Evolutionary conservation across 2,888 invertebrate species (phyloP).

Genomic region (Drosophila nr. fundita): DNA sequence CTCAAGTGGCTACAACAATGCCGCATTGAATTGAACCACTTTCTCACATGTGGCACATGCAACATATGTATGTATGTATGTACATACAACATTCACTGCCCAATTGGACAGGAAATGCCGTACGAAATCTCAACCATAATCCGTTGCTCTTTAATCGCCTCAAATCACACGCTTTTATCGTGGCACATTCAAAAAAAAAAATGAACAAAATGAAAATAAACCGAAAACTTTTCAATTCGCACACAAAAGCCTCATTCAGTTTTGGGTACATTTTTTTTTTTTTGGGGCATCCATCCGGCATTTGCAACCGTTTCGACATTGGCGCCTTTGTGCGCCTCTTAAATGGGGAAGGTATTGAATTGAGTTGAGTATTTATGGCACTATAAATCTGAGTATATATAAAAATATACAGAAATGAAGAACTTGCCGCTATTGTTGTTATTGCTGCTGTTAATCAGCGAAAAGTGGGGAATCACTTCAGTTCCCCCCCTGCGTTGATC

Average conservation of each 20-base stretch:
- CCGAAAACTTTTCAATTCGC: slow-evolving; percentile 65
- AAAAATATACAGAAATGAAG: slow-evolving; percentile 19
- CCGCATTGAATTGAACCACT: slow-evolving; percentile 43
- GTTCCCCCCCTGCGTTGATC: slow-evolving; percentile 12
- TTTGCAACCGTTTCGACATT: slow-evolving; percentile 57
- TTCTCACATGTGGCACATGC: slow-evolving; percentile 22
- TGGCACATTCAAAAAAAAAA: slow-evolving; percentile 62
- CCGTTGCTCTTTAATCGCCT: slow-evolving; percentile 69
- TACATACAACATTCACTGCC: slow-evolving; percentile 17
- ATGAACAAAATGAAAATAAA: slow-evolving; percentile 13
- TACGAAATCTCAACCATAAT: slow-evolving; percentile 59
- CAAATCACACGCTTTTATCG: slow-evolving; percentile 60
- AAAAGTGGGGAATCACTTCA: slow-evolving; percentile 30
- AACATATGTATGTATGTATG: not conserved
- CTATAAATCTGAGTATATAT: not conserved
- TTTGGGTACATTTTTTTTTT: slow-evolving; percentile 54
- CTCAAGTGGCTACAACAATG: slow-evolving; percentile 48
- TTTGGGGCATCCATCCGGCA: slow-evolving; percentile 65
- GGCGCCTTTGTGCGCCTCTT: slow-evolving; percentile 63
- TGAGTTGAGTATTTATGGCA: slow-evolving; percentile 3
- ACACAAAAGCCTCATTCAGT: slow-evolving; percentile 67
- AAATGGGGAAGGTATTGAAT: slow-evolving; percentile 56
- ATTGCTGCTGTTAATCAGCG: slow-evolving; percentile 27
- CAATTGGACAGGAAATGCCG: slow-evolving; percentile 69
- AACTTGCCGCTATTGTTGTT: slow-evolving; percentile 40